Evolutionary conservation across 2,888 invertebrate genomes (phyloP), one percentile per base, ranked within the genome.

Genomic region (Malthinus seriepunctatus): DNA sequence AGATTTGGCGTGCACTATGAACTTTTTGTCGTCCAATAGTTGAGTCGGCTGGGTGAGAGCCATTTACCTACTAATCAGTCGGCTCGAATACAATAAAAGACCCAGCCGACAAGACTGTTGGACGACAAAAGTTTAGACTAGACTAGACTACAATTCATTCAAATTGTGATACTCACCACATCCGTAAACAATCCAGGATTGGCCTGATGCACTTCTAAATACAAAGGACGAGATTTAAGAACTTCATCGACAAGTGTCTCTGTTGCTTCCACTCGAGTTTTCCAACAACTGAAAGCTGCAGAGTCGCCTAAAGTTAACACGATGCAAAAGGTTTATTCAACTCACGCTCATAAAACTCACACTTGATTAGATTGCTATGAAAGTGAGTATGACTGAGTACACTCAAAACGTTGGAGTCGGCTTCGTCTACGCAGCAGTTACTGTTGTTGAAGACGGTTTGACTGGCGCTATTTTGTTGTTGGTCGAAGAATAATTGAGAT

Each of bases 161-260:
- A n/a, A 12, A 12, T 14, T 35, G 10, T 10, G 5, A 10, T 11
- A 51, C 48, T 60, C 64, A 77, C 74, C 63, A 73, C 70, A n/a
- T 73, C 68, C 8, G 68, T 69, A 65, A 75, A 76, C 51, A 75
- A 72, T 50, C 78, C 78, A n/a, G 76, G 76, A 51, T 74, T 73
- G 31, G 68, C 62, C 23, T 61, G 48, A 48, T 78, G 77, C 14
- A 76, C 68, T 11, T 73, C 63, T 3, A 72, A 51, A 53, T 77
- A 77, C 3, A 67, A 54, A 47, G 69, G 62, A 54, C 76, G 70
- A 10, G 71, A 67, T 47, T 71, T 66, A 32, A 76, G 45, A 50
- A 76, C 65, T 32, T 69, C 62, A 32, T 73, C 63, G 6, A 69
- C 63, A 35, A 72, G 71, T 34, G 69, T 50, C 62, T 75, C 73